Evolutionary conservation across 2,797 vertebrate species (phyloP).

Genomic region (Taenioides sp.): DNA sequence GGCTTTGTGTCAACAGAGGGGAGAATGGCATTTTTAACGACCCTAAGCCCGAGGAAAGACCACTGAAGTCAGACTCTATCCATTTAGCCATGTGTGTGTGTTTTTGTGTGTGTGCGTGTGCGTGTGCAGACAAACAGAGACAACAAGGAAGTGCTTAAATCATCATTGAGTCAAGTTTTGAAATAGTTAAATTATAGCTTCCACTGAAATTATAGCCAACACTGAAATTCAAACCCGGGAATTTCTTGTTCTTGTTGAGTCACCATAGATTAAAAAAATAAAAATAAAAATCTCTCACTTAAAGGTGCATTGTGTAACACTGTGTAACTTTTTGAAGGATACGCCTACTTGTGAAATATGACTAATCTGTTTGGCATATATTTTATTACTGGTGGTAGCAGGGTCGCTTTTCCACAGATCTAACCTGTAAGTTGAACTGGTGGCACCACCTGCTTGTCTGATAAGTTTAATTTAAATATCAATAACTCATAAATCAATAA

Average conservation of each 20-base stretch:
- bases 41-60: slow-evolving; percentile 22
- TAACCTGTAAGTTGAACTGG: no score
- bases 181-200: slow-evolving; percentile 7
- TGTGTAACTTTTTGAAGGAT: not conserved
- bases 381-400: no score
- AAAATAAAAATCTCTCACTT: not conserved
- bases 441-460: no score
- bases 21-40: slow-evolving; percentile 54
- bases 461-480: no score
- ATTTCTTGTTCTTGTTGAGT: not conserved
- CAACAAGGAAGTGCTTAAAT: slow-evolving; percentile 5
- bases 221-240: not conserved
- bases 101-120: slow-evolving; percentile 1
- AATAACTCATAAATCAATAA: no score
- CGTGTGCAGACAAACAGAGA: not conserved
- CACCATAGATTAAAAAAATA: not conserved
- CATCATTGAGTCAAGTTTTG: not conserved
- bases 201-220: not conserved
- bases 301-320: not conserved
- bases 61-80: not conserved
- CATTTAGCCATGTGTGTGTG: slow-evolving; percentile 12
- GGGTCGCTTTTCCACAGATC: no score
- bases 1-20: slow-evolving; percentile 62
- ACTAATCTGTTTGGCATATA: no score
- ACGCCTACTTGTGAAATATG: no score